These are phyloP conservation scores for Amblyjoppa proteus DNA, from an alignment of 2,888 invertebrate genomes.

Conservation along the genomic window DNA sequence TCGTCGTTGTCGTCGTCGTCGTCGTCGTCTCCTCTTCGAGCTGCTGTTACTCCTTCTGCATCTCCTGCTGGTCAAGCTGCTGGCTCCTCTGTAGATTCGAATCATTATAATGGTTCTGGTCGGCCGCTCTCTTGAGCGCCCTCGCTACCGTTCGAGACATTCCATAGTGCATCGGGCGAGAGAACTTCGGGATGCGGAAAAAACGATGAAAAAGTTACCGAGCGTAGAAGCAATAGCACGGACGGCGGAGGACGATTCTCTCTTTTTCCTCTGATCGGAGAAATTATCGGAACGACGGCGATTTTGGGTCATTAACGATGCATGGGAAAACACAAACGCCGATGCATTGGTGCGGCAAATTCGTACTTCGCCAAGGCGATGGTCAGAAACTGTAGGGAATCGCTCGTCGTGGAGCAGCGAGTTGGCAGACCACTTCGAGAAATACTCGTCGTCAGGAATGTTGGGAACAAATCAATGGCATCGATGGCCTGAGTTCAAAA, in stretches of 20 bases:
- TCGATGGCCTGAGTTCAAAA: no score
- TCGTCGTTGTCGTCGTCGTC: conserved; percentile 59
- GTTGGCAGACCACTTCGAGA: no score
- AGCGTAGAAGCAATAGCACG: conserved; percentile 25
- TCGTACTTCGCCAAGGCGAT: neutral
- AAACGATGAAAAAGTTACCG: conserved; percentile 34
- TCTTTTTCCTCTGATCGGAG: conserved; percentile 2
- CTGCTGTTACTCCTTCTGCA: conserved; percentile 53
- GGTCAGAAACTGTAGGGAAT: no score
- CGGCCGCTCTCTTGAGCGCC: conserved; percentile 56
- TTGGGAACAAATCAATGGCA: no score
- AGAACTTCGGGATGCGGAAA: conserved; percentile 25
- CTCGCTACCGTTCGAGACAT: conserved; percentile 71
- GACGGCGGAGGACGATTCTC: neutral
- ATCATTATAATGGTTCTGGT: conserved; percentile 83
- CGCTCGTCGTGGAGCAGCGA: no score
- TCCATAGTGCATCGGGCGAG: conserved; percentile 60
- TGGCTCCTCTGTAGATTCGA: conserved; percentile 78
- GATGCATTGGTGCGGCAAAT: neutral
- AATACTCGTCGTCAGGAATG: no score
- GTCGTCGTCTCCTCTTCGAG: conserved; percentile 44
- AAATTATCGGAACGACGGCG: conserved; percentile 1
- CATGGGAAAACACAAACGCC: neutral
- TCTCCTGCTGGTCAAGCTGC: conserved; percentile 53
- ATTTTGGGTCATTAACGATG: neutral